Base-by-base conservation (phyloP, 2,797 vertebrate genomes). In the Microchirus variegatus region DNA sequence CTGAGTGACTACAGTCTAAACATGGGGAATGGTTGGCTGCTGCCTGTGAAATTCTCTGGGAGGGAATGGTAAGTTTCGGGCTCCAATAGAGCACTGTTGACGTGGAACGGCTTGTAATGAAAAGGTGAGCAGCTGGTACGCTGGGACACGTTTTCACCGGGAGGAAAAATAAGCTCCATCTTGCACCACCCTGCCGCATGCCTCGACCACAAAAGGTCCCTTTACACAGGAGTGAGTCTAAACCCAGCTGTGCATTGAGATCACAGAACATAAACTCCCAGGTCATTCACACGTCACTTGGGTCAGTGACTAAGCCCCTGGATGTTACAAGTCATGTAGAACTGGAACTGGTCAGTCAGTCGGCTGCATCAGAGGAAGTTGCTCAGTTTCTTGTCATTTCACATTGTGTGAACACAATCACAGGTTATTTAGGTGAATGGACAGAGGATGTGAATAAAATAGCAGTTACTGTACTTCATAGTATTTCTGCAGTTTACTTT, bases 141-240 rank as follows among this genome's bases (percentile, higher is more conserved):
- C 67, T 51, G 58, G 78, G 66, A 75, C 50, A 58, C 36, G 43
- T 63, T 85, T 82, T 76, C 63, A 70, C 59, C 42, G 3, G 64
- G 63, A 80, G 77, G 82, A 71, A 82, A 87, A 71, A 72, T 80
- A 65, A 31, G 51, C 58, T 68, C 72, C 14, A 62, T 70, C 64
- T 87, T 87, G 78, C 84, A 86, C 83, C 84, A 75, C 75, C 73
- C 73, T 83, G 81, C 82, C 59, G 83, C 86, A 91, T 87, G 84
- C 85, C 85, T 80, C 70, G 68, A 70, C 77, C 87, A 91, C 87
- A 88, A 88, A 82, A 81, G 68, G 68, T 70, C 73, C 85, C 83
- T 90, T 86, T 83, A 81, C 78, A 83, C 36, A 42, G 76, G 59
- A 61, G 57, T 62, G 72, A 83, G 64, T 84, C 64, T 53, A 53